Conservation (phyloP, 35 echinoderm and acorn worm species). For the Eucidaris tribuloides region DNA sequence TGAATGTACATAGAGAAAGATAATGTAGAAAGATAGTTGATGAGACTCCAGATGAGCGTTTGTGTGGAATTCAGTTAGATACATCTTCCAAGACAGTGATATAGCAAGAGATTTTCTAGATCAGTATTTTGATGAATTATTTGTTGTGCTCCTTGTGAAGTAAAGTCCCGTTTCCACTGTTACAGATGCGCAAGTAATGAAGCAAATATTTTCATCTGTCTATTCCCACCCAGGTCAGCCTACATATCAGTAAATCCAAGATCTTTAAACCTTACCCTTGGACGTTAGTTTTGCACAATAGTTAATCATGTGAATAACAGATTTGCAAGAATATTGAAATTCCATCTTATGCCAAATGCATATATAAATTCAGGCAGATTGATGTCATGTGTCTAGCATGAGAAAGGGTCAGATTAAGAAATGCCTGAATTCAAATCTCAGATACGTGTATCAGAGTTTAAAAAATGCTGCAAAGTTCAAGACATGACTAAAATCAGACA, state of each 20-base stretch:
- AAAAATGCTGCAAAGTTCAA: constrained; percentile 34
- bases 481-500: constrained; percentile 34
- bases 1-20: not conserved
- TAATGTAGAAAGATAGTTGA: not conserved
- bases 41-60: constrained; percentile 4
- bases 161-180: too few species aligned
- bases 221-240: too few species aligned
- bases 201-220: too few species aligned
- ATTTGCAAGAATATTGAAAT: constrained; percentile 50
- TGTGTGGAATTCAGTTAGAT: too few species aligned
- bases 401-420: constrained; percentile 6
- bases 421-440: not conserved
- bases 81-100: too few species aligned
- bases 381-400: constrained; percentile 59
- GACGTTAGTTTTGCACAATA: constrained; percentile 24
- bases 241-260: too few species aligned
- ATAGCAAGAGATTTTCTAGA: too few species aligned
- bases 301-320: constrained; percentile 41
- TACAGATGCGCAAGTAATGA: too few species aligned
- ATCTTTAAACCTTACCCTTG: too few species aligned
- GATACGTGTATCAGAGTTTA: constrained; percentile 29
- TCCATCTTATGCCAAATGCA: constrained; percentile 62
- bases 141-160: too few species aligned
- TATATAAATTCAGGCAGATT: constrained; percentile 47
- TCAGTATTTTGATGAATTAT: too few species aligned